Base-by-base conservation (phyloP, 2,888 invertebrate species). In the Tetranychus truncatus region DNA sequence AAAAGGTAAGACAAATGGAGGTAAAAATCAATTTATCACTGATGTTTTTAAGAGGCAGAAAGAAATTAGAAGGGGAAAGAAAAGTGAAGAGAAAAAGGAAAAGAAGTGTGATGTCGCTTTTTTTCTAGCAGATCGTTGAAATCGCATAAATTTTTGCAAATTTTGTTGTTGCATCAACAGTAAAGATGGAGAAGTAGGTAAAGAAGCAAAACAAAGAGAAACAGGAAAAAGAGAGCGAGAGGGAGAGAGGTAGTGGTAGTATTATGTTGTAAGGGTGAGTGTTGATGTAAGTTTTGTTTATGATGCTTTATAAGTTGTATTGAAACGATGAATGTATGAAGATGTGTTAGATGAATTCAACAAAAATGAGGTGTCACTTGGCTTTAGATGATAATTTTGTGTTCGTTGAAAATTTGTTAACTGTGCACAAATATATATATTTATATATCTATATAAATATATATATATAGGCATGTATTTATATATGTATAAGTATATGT, bases 1-100 rank as follows among this genome's bases (percentile, higher is more conserved):
- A 55, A 55, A 55, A 55, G 15, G 9, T 55, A 55, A 55, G 55
- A 55, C 55, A 55, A 55, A 55, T 55, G 55, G 55, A 55, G 55
- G 55, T 55, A 55, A 55, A 55, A 55, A 55, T 55, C 55, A 55
- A 55, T 55, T 55, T 55, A 55, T 55, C 55, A 55, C 55, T 55
- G 55, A 55, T 55, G 15, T 15, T 55, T 55, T 55, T 55, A 55
- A 55, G 55, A 55, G 11, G 55, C 9, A 55, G 55, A 55, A 55
- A 55, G 55, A 15, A 55, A 55, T 55, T 55, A 55, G 55, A 55
- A 55, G 15, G 15, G 15, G 55, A 15, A 55, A 15, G 15, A 55
- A 55, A 15, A 55, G 6, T 15, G 55, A 55, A 15, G 15, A 15
- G 55, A 15, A 55, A 15, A 55, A 15, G 55, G 55, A 55, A 15